These are phyloP conservation scores for Oreotrochilus melanogaster DNA, from an alignment of 2,113 vertebrate species.

Conservation along the genomic window DNA sequence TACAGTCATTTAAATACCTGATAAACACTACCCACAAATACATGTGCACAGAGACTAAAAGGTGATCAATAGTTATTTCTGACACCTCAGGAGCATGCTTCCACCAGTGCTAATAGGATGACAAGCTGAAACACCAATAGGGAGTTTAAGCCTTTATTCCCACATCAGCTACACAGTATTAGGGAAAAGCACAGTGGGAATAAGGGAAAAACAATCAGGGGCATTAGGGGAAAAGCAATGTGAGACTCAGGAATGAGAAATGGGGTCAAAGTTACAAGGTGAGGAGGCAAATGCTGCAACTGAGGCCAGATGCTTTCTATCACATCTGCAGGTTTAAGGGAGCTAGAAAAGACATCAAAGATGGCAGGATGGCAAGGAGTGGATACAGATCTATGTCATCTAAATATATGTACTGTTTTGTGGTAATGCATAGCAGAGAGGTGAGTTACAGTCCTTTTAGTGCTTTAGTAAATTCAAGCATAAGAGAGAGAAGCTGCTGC, in stretches of 20 bases:
- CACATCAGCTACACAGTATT: neutral
- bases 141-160: neutral
- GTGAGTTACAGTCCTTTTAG: neutral
- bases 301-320: neutral
- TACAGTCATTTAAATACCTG: neutral
- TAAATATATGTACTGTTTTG: neutral
- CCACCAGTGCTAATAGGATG: neutral
- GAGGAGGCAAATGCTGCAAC: neutral
- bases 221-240: neutral
- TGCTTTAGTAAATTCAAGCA: neutral
- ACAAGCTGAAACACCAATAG: neutral
- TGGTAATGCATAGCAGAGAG: neutral
- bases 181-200: neutral
- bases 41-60: neutral
- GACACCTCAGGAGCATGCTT: accelerated
- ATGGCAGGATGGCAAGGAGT: neutral
- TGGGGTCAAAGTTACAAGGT: neutral
- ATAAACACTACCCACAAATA: neutral
- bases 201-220: neutral
- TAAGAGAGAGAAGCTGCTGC: neutral
- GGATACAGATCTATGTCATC: neutral
- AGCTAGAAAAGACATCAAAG: neutral
- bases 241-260: neutral
- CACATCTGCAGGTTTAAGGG: neutral
- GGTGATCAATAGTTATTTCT: neutral